Percentiles rank a stretch among this genome's conserved stretches.
Conservation (phyloP, 1,140 invertebrate genomes). For the Helicoverpa armigera region DNA sequence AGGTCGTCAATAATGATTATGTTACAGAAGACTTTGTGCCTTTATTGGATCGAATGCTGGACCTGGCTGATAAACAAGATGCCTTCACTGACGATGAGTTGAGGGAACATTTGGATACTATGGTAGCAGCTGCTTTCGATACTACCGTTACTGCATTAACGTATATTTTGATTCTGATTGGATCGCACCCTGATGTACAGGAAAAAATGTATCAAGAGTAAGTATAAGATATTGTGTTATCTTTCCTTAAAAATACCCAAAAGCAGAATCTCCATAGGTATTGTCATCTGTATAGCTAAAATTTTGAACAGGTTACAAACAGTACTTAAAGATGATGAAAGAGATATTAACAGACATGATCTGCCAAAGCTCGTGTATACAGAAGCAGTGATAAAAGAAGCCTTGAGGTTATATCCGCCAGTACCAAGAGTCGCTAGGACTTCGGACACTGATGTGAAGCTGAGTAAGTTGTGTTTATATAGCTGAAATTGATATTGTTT, state of each 20-base stretch:
- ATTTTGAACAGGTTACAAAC: conserved; percentile 46
- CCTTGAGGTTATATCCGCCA: conserved; percentile 87
- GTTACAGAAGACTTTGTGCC: background rate
- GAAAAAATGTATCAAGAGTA: conserved; percentile 62
- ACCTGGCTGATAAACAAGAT: background rate
- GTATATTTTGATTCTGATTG: conserved; percentile 56
- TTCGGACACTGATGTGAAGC: conserved; percentile 82
- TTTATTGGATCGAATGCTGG: conserved; percentile 10
- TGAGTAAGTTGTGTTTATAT: conserved; percentile 55
- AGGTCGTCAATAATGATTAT: background rate
- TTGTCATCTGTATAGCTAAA: background rate
- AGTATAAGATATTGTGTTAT: conserved; percentile 36
- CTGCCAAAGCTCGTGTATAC: conserved; percentile 87
- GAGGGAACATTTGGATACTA: conserved; percentile 61
- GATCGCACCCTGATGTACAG: conserved; percentile 61
- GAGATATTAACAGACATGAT: conserved; percentile 86
- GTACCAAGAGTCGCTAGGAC: conserved; percentile 87
- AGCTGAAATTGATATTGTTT: too few relatives aligned
- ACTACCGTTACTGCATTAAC: conserved; percentile 53
- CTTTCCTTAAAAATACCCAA: too few relatives aligned
- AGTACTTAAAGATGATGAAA: conserved; percentile 55
- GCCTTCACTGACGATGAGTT: conserved; percentile 58
- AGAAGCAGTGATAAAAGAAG: conserved; percentile 89
- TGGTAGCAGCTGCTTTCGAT: conserved; percentile 63
- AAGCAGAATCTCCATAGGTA: background rate